phyloP scores from a whole-genome alignment of 2,888 invertebrate species.

The Leptopterna dolabrata region DNA sequence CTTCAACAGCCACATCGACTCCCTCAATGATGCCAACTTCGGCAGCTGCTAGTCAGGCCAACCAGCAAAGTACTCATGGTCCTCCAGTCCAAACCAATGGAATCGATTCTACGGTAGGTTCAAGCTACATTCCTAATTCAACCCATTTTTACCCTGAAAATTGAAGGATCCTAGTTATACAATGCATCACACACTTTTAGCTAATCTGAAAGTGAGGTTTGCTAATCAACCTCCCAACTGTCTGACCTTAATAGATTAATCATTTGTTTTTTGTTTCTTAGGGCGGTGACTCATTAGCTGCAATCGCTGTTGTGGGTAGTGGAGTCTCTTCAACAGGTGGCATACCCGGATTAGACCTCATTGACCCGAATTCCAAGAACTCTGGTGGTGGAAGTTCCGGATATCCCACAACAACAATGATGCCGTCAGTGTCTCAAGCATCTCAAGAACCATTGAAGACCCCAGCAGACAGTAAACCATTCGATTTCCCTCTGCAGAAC shows the following conservation, averaged over 20 bases:
- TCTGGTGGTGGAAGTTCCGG: neutral
- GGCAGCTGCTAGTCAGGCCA: neutral
- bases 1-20: neutral
- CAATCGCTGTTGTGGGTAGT: neutral
- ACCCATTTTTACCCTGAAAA: too few species aligned
- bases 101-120: slow-evolving; percentile 32
- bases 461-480: slow-evolving; percentile 62
- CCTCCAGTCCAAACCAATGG: slow-evolving; percentile 11
- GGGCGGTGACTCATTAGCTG: neutral
- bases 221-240: too few species aligned
- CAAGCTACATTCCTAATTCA: too few species aligned
- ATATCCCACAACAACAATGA: neutral
- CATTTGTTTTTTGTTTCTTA: neutral
- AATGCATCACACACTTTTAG: too few species aligned
- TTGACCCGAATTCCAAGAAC: slow-evolving; percentile 65
- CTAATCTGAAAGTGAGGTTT: too few species aligned
- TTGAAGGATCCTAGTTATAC: too few species aligned
- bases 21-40: neutral
- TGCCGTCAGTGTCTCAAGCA: slow-evolving; percentile 25
- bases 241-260: too few species aligned
- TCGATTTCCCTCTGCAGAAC: slow-evolving; percentile 60
- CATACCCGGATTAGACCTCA: slow-evolving; percentile 81
- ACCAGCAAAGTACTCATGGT: neutral
- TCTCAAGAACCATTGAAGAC: slow-evolving; percentile 59
- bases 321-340: slow-evolving; percentile 67